Evolutionary conservation across 2,888 invertebrate species (phyloP), one percentile per base, ranked within the genome.

Genomic region (Oscheius sp.): DNA sequence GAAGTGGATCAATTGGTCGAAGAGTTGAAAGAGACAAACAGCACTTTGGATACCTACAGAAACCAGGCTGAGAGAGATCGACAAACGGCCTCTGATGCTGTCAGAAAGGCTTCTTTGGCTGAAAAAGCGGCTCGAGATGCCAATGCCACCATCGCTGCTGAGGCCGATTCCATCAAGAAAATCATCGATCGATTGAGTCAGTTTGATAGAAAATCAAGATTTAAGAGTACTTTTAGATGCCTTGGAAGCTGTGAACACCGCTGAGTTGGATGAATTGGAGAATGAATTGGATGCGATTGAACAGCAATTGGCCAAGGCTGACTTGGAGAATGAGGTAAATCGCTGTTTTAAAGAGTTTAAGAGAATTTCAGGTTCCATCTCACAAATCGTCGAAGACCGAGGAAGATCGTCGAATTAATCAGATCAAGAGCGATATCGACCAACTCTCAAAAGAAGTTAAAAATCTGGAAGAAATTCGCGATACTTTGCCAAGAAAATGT

Each of bases 381-480:
- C 72, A 65, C 69, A 73, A 75, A 46, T 63, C 65, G 29, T 63
- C 48, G 23, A 69, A 72, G 37, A 57, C 50, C 6, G 78, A 78
- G 8, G 78, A 78, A 53, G 75, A 75, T 17, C 42, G 66, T 1
- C 72, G 68, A 46, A 67, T 78, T 10, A 53, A 45, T 0, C 61
- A 65, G 33, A 65, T 78, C 57, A 76, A 78, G 65, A 71, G 64
- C 25, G 75, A 74, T 50, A 76, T 73, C 23, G 66, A 70, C 4
- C 52, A 71, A 31, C 50, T 78, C 55, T 64, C 67, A 31, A 70
- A 69, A 61, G 78, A 80, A 73, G 73, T 95, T 2, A 90, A 91
- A 6, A 94, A 94, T 86, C 91, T 95, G 61, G 91, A 92, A 82
- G 91, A 91, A 63, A 95, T 96, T 80, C 90, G 92, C 1, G 91